These are phyloP conservation scores for Myrmecophaga tridactyla DNA, from an alignment of 2,113 vertebrate genomes.

Conservation along the genomic window DNA sequence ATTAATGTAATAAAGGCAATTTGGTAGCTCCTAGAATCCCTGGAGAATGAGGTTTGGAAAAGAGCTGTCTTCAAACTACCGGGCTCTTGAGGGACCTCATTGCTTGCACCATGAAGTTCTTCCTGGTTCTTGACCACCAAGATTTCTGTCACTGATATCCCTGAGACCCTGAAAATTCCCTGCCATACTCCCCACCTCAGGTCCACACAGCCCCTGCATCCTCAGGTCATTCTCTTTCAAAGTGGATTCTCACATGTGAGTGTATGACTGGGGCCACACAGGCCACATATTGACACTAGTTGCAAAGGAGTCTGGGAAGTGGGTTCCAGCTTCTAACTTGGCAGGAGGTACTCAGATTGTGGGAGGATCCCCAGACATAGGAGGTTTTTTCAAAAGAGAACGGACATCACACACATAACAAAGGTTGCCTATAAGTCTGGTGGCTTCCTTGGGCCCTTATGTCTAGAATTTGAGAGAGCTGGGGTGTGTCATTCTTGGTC, in stretches of 20 bases:
- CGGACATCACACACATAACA: not conserved
- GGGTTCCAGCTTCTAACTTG: not conserved
- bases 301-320: not conserved
- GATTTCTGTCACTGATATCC: fast-evolving
- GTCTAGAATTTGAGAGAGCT: not conserved
- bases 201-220: not conserved
- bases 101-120: not conserved
- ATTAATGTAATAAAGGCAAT: not conserved
- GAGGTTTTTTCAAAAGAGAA: not conserved
- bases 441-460: not conserved
- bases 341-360: fast-evolving
- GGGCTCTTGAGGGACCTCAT: not conserved
- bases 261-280: not conserved
- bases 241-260: not conserved
- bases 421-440: too few relatives aligned
- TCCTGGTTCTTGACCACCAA: not conserved
- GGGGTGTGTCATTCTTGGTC: not conserved
- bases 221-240: not conserved
- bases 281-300: not conserved
- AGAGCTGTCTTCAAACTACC: not conserved
- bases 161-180: not conserved
- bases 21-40: not conserved
- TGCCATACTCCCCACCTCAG: not conserved
- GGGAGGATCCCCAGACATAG: not conserved
- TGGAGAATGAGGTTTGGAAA: not conserved